These are phyloP conservation scores for Trimorus sp. DNA, from an alignment of 2,888 invertebrate genomes.

Conservation along the genomic window DNA sequence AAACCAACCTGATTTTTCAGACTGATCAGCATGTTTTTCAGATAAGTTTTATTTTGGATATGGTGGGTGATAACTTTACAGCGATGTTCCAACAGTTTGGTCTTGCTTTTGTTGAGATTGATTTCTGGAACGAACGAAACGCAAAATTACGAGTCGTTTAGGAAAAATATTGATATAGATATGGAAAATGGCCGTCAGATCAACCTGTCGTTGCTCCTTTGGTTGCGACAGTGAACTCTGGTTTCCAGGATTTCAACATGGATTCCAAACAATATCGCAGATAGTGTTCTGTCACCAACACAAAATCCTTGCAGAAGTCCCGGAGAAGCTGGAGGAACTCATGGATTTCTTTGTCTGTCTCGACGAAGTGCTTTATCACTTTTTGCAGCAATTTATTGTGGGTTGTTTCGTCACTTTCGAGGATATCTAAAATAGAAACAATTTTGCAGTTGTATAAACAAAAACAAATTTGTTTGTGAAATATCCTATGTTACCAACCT, in stretches of 20 bases:
- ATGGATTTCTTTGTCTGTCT: slow-evolving; percentile 63
- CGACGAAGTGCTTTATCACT: slow-evolving; percentile 69
- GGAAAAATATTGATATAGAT: slow-evolving; percentile 10
- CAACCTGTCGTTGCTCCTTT: slow-evolving; percentile 66
- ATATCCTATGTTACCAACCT: too few species aligned
- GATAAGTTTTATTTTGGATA: slow-evolving; percentile 75
- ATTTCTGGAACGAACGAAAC: slow-evolving; percentile 68
- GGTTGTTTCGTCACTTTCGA: slow-evolving; percentile 71
- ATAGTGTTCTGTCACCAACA: slow-evolving; percentile 78
- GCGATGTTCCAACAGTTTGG: slow-evolving; percentile 74
- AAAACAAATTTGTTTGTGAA: too few species aligned
- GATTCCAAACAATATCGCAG: slow-evolving; percentile 79
- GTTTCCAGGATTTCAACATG: slow-evolving; percentile 81
- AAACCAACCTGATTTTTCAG: slow-evolving; percentile 48
- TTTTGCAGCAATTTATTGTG: slow-evolving; percentile 74
- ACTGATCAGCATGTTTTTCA: slow-evolving; percentile 70
- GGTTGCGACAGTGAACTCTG: slow-evolving; percentile 69
- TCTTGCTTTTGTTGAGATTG: slow-evolving; percentile 71
- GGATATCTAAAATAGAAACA: slow-evolving; percentile 74
- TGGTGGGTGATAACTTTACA: slow-evolving; percentile 77
- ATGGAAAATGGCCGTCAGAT: slow-evolving; percentile 27
- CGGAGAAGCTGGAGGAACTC: slow-evolving; percentile 72
- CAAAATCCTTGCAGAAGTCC: slow-evolving; percentile 82
- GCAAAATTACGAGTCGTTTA: not conserved
- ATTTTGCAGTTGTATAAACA: too few species aligned